Percentiles rank a stretch among this genome's conserved stretches.
Evolutionary conservation across 2,888 invertebrate genomes (phyloP).

Genomic region (Ditula angustiorana): DNA sequence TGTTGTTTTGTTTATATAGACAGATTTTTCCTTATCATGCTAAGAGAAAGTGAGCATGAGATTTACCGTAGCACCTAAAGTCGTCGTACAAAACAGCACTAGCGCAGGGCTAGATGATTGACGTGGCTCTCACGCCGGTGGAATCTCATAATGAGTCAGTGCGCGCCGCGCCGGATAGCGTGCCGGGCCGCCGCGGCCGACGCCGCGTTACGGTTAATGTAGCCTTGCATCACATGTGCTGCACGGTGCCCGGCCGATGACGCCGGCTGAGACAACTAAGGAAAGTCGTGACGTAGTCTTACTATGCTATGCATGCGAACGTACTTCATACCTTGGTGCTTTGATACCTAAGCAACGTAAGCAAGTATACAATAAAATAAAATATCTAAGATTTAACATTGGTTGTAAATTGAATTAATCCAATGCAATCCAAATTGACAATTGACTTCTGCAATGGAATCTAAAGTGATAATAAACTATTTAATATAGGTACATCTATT

Average conservation of each 20-base stretch:
- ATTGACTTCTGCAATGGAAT: too few relatives aligned
- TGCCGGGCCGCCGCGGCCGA: constrained; percentile 43
- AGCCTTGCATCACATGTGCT: constrained; percentile 55
- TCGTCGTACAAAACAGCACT: constrained; percentile 19
- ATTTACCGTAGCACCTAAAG: constrained; percentile 23
- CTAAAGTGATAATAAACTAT: too few relatives aligned
- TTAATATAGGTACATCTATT: too few relatives aligned
- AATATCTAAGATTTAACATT: too few relatives aligned
- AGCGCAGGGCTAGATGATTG: constrained; percentile 43
- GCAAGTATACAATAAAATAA: too few relatives aligned
- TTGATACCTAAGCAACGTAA: background rate
- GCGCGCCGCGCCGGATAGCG: constrained; percentile 41
- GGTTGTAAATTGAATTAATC: too few relatives aligned
- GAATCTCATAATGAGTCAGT: constrained; percentile 49
- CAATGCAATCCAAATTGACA: too few relatives aligned
- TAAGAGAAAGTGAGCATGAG: constrained; percentile 28
- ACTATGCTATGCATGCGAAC: constrained; percentile 42
- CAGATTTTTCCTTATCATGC: constrained; percentile 3
- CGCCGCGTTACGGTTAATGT: constrained; percentile 57
- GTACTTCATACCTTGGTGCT: background rate
- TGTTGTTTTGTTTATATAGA: constrained; percentile 6
- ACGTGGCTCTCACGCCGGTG: constrained; percentile 59
- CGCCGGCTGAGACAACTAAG: constrained; percentile 60
- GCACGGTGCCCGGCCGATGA: constrained; percentile 49
- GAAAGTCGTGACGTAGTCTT: constrained; percentile 60